Conservation (phyloP, 2,888 invertebrate species). For the Phragmatobia fuliginosa region DNA sequence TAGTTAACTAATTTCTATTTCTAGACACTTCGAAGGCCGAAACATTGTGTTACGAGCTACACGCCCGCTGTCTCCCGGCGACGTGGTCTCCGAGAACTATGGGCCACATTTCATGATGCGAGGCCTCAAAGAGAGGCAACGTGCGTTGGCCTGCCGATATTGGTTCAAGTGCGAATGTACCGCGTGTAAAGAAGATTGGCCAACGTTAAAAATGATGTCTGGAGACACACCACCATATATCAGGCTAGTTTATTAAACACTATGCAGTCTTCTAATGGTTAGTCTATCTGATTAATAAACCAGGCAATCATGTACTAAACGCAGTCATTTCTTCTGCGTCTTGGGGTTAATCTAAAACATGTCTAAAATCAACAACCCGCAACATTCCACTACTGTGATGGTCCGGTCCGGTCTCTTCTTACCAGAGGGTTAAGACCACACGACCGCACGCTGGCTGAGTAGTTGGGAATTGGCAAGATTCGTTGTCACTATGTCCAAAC, state of each 20-base stretch:
- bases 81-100: slow-evolving; percentile 93
- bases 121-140: slow-evolving; percentile 87
- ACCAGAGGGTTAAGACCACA: no score
- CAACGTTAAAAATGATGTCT: slow-evolving; percentile 88
- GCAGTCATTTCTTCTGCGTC: background rate
- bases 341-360: no score
- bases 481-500: no score
- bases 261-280: background rate
- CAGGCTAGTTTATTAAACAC: slow-evolving; percentile 55
- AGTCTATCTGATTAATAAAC: background rate
- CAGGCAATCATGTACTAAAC: no score
- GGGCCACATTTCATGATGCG: slow-evolving; percentile 90
- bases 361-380: no score
- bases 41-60: slow-evolving; percentile 90
- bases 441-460: no score
- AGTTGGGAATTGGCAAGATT: no score
- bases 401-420: no score
- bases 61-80: slow-evolving; percentile 88
- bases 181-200: slow-evolving; percentile 93
- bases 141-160: slow-evolving; percentile 89
- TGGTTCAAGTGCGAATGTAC: slow-evolving; percentile 92
- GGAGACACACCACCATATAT: slow-evolving; percentile 76
- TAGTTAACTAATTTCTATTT: no score
- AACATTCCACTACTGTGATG: no score
- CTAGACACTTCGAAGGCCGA: slow-evolving; percentile 91